Evolutionary conservation across 2,113 vertebrate genomes (phyloP).

Genomic region (Chloropsis cyanopogon): DNA sequence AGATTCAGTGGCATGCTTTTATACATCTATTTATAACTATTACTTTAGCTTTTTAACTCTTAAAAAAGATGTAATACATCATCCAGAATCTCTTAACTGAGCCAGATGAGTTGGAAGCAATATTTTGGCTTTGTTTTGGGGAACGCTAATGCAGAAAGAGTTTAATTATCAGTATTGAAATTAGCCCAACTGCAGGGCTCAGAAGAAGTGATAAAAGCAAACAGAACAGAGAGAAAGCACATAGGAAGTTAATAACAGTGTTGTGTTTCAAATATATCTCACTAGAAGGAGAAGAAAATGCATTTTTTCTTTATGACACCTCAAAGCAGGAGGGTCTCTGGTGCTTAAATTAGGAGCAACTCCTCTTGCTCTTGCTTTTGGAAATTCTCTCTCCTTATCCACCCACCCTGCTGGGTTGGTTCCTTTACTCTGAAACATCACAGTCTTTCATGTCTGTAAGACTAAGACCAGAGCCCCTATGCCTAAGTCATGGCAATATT

Average conservation of each 20-base stretch:
- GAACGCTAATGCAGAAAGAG: neutral
- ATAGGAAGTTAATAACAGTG: neutral
- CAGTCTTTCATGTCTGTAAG: neutral
- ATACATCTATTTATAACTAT: slow-evolving; percentile 77
- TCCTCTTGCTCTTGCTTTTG: neutral
- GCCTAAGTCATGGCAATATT: neutral
- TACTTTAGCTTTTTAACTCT: slow-evolving; percentile 67
- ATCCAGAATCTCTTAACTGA: slow-evolving; percentile 53
- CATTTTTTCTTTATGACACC: neutral
- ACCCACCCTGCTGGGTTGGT: neutral
- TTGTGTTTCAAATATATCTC: neutral
- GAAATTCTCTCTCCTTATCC: neutral
- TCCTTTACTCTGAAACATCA: neutral
- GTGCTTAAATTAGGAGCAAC: neutral
- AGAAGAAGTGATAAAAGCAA: neutral
- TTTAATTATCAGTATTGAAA: slow-evolving; percentile 49
- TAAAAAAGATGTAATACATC: slow-evolving; percentile 64
- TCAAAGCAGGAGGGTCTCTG: neutral
- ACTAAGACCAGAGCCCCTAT: neutral
- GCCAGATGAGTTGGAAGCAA: slow-evolving; percentile 46
- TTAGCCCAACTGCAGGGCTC: neutral
- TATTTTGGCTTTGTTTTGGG: neutral
- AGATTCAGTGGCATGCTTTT: slow-evolving; percentile 72
- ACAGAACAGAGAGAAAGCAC: neutral
- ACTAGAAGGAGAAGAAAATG: neutral